phyloP scores from a whole-genome alignment of 1,140 invertebrate genomes.

The Heliothis subflexa region DNA sequence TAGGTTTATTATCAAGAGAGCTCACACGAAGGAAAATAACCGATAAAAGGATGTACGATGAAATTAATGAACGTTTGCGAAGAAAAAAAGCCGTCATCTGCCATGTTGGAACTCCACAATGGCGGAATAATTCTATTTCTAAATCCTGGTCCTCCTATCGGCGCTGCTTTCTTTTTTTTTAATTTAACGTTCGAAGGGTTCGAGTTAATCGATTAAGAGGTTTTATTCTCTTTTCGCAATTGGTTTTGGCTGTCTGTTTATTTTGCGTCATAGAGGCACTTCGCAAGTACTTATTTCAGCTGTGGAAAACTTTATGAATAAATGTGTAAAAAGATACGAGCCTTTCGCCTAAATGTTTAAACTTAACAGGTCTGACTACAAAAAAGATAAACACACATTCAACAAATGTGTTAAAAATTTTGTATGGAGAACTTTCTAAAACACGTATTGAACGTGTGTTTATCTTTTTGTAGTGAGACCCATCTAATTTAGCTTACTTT shows the following conservation, averaged over 20 bases:
- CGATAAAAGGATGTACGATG: not conserved
- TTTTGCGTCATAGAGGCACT: not conserved
- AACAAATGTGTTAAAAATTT: too few relatives aligned
- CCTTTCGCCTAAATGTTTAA: too few relatives aligned
- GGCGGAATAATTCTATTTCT: slow-evolving; percentile 19
- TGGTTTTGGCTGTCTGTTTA: not conserved
- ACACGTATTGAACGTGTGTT: too few relatives aligned
- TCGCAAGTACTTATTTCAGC: too few relatives aligned
- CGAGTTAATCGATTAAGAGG: not conserved
- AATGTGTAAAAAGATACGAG: too few relatives aligned
- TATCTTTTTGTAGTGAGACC: too few relatives aligned
- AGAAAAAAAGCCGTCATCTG: not conserved
- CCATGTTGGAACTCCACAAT: slow-evolving; percentile 11
- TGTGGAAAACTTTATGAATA: too few relatives aligned
- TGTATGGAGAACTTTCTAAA: too few relatives aligned
- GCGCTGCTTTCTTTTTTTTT: not conserved
- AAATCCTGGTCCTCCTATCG: not conserved
- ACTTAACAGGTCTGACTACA: too few relatives aligned
- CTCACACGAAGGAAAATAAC: not conserved
- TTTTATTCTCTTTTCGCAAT: not conserved
- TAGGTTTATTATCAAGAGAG: not conserved
- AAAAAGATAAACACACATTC: too few relatives aligned
- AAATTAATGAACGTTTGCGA: slow-evolving; percentile 8
- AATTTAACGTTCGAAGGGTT: not conserved
- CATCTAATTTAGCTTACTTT: too few relatives aligned